Evolutionary conservation across 2,113 vertebrate species (phyloP), one percentile per base, ranked within the genome.

Genomic region (Pygoscelis antarcticus): DNA sequence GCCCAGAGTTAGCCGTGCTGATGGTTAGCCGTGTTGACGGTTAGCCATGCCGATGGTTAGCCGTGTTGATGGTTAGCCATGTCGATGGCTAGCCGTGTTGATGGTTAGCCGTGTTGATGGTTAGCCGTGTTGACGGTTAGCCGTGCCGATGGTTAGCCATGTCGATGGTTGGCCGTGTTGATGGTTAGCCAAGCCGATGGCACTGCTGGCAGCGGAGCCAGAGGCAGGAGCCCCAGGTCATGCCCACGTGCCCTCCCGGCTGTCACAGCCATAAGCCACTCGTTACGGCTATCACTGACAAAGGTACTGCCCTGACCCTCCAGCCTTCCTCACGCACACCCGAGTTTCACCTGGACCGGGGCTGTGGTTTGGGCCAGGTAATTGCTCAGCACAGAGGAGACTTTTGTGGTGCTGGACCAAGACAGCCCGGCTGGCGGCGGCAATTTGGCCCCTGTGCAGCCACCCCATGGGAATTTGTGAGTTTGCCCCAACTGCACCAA

Each of bases 321-420:
- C 27, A 2, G 5, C 64, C 61, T 20, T 32, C 61, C 82, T 49
- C 65, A 26, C 0, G 0, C 29, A 13, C 12, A 7, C 26, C 22
- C 12, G 1, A 1, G 26, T 47, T 38, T 6, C 1, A 1, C 49
- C 34, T 30, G 46, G 23, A 5, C 7, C 1, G 2, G 18, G 62
- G 29, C 65, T 58, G 55, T 10, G 19, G 8, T 40, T 77, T 16
- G 20, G 54, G 64, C 15, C 26, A 10, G 46, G 65, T 17, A 7
- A 23, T 12, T 26, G 30, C 51, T 74, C 1, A 2, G 61, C 90
- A 49, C 52, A 52, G 65, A n/a, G 38, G 19, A 34, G 6, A 17
- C 34, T 42, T 54, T 16, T 58, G 60, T 46, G 34, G 38, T n/a
- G 61, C 54, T 61, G 65, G 55, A n/a, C 46, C 12, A 10, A 55